Evolutionary conservation across 2,113 vertebrate species (phyloP).

Genomic region (Epinephelus cyanopodus): DNA sequence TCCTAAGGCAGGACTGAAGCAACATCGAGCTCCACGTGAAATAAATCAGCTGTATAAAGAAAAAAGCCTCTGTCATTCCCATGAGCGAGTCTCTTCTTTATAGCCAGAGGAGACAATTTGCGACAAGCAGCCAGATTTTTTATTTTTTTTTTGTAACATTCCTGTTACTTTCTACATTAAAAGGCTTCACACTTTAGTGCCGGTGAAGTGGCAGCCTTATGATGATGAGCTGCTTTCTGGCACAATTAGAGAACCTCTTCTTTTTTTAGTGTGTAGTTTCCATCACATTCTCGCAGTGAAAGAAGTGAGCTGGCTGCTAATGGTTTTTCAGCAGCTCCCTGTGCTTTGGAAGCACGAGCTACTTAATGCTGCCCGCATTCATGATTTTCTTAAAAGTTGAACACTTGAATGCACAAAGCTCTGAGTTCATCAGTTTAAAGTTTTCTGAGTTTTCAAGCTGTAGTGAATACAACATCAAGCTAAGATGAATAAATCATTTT

Average conservation of each 20-base stretch:
- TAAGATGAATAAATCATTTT: constrained; percentile 50
- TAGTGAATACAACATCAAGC: constrained; percentile 51
- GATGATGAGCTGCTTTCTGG: constrained; percentile 39
- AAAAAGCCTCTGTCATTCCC: constrained; percentile 17
- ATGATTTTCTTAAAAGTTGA: constrained; percentile 40
- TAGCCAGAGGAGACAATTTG: constrained; percentile 32
- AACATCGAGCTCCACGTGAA: constrained; percentile 40
- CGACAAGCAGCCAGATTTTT: background rate
- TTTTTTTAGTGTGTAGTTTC: constrained; percentile 49
- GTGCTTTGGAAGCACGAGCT: constrained; percentile 47
- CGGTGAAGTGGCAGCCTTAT: constrained; percentile 14
- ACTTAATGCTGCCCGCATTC: constrained; percentile 50
- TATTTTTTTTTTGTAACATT: constrained; percentile 25
- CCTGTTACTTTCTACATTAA: constrained; percentile 28
- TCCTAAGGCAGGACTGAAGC: constrained; percentile 67
- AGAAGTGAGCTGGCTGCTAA: constrained; percentile 33
- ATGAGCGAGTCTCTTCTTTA: constrained; percentile 11
- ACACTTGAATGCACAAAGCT: constrained; percentile 48
- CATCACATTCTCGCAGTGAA: constrained; percentile 30
- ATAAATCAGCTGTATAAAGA: constrained; percentile 33
- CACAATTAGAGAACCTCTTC: constrained; percentile 31
- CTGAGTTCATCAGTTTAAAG: constrained; percentile 37
- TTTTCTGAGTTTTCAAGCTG: constrained; percentile 43
- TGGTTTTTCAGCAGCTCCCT: constrained; percentile 45
- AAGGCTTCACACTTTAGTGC: constrained; percentile 31